Conservation (phyloP, 2,888 invertebrate genomes). For the Chaetogeoica ovagalla region DNA sequence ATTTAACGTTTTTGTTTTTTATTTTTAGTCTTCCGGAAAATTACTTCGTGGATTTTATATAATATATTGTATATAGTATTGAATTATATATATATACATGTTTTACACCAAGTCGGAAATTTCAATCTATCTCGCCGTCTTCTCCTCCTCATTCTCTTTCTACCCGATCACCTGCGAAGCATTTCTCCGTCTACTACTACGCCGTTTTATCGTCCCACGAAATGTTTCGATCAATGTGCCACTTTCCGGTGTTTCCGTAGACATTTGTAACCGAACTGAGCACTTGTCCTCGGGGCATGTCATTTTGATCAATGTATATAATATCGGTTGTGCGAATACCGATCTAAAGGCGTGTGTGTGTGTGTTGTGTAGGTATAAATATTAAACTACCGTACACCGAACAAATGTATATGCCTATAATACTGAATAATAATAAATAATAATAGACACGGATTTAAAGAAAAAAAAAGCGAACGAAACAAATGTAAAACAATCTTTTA, state of each 20-base stretch:
- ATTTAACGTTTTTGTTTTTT: no score
- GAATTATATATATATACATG: no score
- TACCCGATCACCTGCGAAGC: not conserved
- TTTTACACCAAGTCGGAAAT: constrained; percentile 3
- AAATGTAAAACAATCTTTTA: not conserved
- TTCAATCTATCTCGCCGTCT: not conserved
- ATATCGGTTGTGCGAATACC: not conserved
- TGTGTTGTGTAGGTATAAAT: not conserved
- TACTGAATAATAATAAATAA: no score
- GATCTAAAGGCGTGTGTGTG: not conserved
- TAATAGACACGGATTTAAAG: not conserved
- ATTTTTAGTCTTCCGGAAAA: no score
- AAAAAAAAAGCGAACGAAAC: not conserved
- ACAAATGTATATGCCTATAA: not conserved
- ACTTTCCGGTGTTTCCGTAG: not conserved
- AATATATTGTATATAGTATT: no score
- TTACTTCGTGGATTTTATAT: not conserved
- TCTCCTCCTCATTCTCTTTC: no score
- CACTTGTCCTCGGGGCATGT: constrained; percentile 20
- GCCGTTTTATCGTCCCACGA: not conserved
- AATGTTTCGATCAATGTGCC: constrained; percentile 20
- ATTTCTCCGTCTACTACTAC: not conserved
- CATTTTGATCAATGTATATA: constrained; percentile 28
- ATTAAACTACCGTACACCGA: not conserved
- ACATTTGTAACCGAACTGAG: constrained; percentile 27